These are phyloP conservation scores for Paracanthobrama guichenoti DNA, from an alignment of 2,113 vertebrate genomes.

Conservation along the genomic window DNA sequence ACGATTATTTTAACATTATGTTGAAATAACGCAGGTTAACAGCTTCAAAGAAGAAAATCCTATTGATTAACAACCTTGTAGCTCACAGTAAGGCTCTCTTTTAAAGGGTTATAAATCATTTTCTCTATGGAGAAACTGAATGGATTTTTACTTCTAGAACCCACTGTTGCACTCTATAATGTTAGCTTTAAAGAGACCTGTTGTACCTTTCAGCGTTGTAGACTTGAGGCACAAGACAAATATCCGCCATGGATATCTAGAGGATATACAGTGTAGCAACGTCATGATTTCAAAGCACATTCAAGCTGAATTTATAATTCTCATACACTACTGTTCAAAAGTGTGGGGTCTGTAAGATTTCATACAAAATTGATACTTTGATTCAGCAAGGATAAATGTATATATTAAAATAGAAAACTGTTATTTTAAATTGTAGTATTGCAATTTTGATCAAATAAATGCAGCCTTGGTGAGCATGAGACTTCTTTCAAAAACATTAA, in stretches of 20 bases:
- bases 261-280: background rate
- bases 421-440: background rate
- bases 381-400: background rate
- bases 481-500: background rate
- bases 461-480: background rate
- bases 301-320: background rate
- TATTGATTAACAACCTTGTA: no score
- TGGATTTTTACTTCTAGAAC: no score
- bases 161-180: no score
- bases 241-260: conserved; percentile 94
- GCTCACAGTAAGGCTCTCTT: no score
- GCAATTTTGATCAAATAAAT: background rate
- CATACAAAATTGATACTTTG: no score
- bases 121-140: no score
- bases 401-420: background rate
- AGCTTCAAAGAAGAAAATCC: no score
- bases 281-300: background rate
- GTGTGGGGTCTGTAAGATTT: background rate
- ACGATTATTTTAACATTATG: no score
- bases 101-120: no score
- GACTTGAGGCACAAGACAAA: conserved; percentile 94
- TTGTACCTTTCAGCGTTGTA: conserved; percentile 90
- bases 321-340: background rate
- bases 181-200: background rate
- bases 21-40: no score